Base-by-base conservation (phyloP, 2,113 vertebrate genomes). In the Protobothrops flavoviridis region DNA sequence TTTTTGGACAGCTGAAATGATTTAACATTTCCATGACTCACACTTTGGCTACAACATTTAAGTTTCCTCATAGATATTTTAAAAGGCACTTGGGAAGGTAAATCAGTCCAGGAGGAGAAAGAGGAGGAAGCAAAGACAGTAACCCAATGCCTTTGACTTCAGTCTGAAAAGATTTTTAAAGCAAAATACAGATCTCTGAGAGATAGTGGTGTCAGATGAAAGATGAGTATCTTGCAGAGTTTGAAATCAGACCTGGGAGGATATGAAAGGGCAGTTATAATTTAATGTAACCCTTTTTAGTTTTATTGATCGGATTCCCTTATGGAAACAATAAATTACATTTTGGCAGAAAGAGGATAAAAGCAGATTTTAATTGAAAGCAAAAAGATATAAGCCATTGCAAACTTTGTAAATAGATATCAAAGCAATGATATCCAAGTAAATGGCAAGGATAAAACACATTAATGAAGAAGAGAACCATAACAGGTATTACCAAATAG, bases 51-150 rank as follows among this genome's bases (percentile, higher is more conserved):
- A 2, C 92, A 85, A 3, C 93, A 89, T 89, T 93, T 24, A 12
- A 81, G 93, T 95, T 92, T 92, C 94, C 95, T 96, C 24, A 55
- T 93, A 95, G 95, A 92, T 26, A 93, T 95, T 93, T 86, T 74
- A 86, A 81, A 74, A 89, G 95, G 96, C 94, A 91, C 90, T 95
- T 89, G 95, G 94, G 94, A 96, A 96, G 94, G 94, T 95, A 95
- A 95, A 96, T 95, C 94, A 95, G 93, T 91, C 88, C 92, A 95
- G 95, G 94, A 96, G 95, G 95, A 95, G 94, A 39, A 81, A 81
- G 93, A 96, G 93, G 94, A 92, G 93, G 95, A 92, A 95, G 55
- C 94, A 91, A 91, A 96, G 95, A 85, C 87, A 93, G 96, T 50
- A 96, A 96, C 87, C 93, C 9, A 93, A 95, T 93, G 64, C 95